Base-by-base conservation (phyloP, 2,113 vertebrate species). In the Lophotis ruficrista region DNA sequence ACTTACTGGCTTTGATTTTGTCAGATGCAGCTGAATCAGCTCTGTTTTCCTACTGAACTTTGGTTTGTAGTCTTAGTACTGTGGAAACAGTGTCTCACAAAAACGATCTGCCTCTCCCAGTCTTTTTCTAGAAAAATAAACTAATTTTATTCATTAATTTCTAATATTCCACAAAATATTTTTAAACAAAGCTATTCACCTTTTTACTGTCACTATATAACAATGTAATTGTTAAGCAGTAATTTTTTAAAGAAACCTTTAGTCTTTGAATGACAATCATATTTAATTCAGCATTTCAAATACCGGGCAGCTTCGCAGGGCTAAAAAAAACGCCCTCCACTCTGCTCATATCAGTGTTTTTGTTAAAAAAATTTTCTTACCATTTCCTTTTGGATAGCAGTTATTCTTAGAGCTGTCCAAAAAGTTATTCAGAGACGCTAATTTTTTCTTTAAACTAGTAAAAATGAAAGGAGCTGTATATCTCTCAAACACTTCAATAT, bases 251-350 rank as follows among this genome's bases (percentile, higher is more conserved):
- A 80, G 37, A 68, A 96, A 54, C 8, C 2, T 62, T 54, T 60
- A 27, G 22, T 65, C 33, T 79, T 43, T 89, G 38, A 91, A 78
- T 96, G 38, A 96, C 10, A 69, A 30, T 71, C 38, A 19, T 45
- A 43, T 81, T 73, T 77, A 1, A 5, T 92, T 93, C 94, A 98
- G 93, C 94, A 98, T 97, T 94, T 97, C 97, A 96, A 95, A 96
- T 77, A 97, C 89, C 77, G 38, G 24, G 72, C 65, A 23, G 27
- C 47, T 95, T 86, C 51, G 33, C 88, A 89, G 33, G 38, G 64
- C 69, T 84, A 72, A 93, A 85, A 50, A 54, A 85, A 65, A 4
- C 25, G 88, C 37, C 37, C 48, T 70, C 25, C 20, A 53, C 45
- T 91, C 94, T 81, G 58, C 53, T 95, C 45, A 66, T 68, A 90